These are phyloP conservation scores for Ara ararauna DNA, from an alignment of 2,797 vertebrate genomes.

Conservation along the genomic window DNA sequence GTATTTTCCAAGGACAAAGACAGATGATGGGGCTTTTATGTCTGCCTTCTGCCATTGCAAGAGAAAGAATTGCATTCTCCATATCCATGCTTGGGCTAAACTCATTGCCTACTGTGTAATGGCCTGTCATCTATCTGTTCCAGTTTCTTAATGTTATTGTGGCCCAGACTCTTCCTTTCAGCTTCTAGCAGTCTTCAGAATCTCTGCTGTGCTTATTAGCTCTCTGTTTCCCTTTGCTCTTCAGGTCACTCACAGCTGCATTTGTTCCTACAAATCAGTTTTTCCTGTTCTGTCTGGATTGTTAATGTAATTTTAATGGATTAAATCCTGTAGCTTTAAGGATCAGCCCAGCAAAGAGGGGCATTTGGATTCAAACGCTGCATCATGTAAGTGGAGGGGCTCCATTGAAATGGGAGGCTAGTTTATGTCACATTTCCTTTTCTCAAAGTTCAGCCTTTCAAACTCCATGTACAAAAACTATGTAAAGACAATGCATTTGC, in stretches of 20 bases:
- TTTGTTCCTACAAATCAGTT: neutral
- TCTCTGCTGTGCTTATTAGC: neutral
- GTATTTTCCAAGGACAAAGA: neutral
- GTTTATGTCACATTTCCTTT: neutral
- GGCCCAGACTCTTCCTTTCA: neutral
- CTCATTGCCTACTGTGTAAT: neutral
- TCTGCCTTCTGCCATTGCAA: neutral
- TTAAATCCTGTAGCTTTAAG: neutral
- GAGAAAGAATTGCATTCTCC: neutral
- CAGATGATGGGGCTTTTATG: neutral
- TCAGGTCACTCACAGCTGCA: neutral
- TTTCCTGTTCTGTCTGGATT: neutral
- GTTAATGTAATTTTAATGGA: neutral
- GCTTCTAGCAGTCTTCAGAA: neutral
- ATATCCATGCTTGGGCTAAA: neutral
- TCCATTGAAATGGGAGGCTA: neutral
- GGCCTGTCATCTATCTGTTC: neutral
- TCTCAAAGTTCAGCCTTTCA: neutral
- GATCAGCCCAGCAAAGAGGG: neutral
- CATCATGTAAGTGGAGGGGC: neutral
- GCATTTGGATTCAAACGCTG: neutral
- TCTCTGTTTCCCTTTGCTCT: neutral
- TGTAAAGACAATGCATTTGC: neutral
- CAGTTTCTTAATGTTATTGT: neutral
- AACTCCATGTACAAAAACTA: rapidly evolving